Conservation (phyloP, 1,140 invertebrate genomes). For the Calephelis virginiensis region DNA sequence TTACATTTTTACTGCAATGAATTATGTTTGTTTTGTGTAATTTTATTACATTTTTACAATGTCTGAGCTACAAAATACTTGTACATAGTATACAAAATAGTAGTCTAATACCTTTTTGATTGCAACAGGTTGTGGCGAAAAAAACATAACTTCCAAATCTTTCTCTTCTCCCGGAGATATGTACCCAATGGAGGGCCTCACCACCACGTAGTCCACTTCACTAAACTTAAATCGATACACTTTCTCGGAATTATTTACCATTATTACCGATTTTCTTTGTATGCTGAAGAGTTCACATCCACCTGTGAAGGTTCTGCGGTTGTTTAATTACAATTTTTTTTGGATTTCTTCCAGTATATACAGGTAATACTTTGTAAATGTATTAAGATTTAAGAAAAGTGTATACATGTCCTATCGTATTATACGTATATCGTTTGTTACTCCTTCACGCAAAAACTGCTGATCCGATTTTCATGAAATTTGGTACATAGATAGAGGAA, state of each 20-base stretch:
- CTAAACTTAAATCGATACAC: constrained; percentile 64
- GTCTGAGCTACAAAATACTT: not conserved
- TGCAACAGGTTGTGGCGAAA: constrained; percentile 43
- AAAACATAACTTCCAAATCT: constrained; percentile 67
- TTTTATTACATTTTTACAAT: not conserved
- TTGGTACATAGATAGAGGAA: too few relatives aligned
- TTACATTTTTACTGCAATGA: not conserved
- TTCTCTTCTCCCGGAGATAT: constrained; percentile 71
- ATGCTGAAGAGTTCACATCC: constrained; percentile 55
- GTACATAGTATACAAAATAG: too few relatives aligned
- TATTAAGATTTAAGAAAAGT: too few relatives aligned
- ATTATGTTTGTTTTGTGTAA: not conserved
- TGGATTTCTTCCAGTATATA: not conserved
- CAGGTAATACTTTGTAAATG: too few relatives aligned
- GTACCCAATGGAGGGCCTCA: constrained; percentile 60
- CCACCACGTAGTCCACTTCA: constrained; percentile 43
- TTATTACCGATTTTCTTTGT: constrained; percentile 56
- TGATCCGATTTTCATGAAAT: too few relatives aligned
- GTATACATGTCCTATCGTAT: too few relatives aligned
- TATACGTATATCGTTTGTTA: too few relatives aligned
- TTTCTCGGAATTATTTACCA: constrained; percentile 69
- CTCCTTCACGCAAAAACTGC: too few relatives aligned
- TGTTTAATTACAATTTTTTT: too few relatives aligned
- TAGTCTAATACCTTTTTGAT: constrained; percentile 49
- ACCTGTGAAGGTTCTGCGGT: constrained; percentile 30